Conservation (phyloP, 1,140 invertebrate species). For the Sinonovacula constricta region DNA sequence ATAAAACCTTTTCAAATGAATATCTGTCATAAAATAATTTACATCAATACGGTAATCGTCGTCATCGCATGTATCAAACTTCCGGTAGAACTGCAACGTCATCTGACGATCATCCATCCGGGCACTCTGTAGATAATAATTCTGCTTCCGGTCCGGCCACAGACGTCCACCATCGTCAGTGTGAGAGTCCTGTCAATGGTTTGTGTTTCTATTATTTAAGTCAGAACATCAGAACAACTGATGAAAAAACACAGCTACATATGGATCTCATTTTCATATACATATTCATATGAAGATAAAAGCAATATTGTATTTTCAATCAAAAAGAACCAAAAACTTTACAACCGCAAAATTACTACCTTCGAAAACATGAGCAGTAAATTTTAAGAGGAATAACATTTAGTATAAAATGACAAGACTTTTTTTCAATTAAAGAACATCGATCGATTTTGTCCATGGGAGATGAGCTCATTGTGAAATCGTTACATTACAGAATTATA, state of each 20-base stretch:
- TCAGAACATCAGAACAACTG: too few species aligned
- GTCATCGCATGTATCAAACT: slow-evolving; percentile 95
- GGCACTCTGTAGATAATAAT: slow-evolving; percentile 83
- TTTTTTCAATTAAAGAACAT: background rate
- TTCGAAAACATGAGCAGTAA: background rate
- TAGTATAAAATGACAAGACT: slow-evolving; percentile 1
- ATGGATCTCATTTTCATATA: too few species aligned
- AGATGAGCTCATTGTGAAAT: background rate
- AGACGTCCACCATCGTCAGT: slow-evolving; percentile 85
- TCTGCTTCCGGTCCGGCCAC: slow-evolving; percentile 86
- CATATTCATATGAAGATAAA: too few species aligned
- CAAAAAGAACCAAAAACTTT: too few species aligned
- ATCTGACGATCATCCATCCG: slow-evolving; percentile 75
- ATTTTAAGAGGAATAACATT: background rate
- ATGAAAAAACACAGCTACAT: too few species aligned
- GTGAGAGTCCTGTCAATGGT: slow-evolving; percentile 90
- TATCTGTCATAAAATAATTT: slow-evolving; percentile 61
- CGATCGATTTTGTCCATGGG: background rate
- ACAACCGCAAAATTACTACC: too few species aligned
- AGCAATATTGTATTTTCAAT: too few species aligned
- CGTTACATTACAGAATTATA: background rate
- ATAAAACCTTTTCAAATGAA: background rate
- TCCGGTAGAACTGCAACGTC: slow-evolving; percentile 84
- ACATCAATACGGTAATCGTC: slow-evolving; percentile 94
- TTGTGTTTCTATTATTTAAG: too few species aligned